Percentiles rank a stretch among this genome's conserved stretches.
phyloP scores from a whole-genome alignment of 2,113 vertebrate species.

The Polypterus senegalus region DNA sequence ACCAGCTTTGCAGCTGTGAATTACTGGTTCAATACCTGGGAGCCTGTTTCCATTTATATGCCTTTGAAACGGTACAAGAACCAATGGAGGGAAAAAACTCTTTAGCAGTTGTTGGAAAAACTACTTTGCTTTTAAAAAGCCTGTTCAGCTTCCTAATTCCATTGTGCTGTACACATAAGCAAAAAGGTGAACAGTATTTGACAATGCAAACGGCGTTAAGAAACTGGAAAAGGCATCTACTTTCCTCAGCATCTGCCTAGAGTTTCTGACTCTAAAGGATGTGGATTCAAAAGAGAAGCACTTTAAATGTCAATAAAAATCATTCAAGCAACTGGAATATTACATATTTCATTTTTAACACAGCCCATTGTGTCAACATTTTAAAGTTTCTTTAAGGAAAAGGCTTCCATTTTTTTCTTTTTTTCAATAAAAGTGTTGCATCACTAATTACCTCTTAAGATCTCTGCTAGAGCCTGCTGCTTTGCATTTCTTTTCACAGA shows the following conservation, averaged over 20 bases:
- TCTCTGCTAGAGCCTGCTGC: neutral
- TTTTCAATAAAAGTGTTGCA: neutral
- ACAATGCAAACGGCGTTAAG: too few relatives aligned
- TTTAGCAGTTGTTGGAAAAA: conserved; percentile 5
- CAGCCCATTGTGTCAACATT: too few relatives aligned
- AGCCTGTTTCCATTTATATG: conserved; percentile 20
- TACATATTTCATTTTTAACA: too few relatives aligned
- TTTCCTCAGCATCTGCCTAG: too few relatives aligned
- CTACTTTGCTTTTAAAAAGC: neutral
- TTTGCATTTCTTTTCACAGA: neutral
- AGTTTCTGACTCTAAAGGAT: too few relatives aligned
- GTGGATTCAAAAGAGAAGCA: too few relatives aligned
- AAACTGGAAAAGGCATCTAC: too few relatives aligned
- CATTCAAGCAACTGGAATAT: too few relatives aligned
- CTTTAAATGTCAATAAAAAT: too few relatives aligned
- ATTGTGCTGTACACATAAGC: neutral
- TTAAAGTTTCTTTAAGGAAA: too few relatives aligned
- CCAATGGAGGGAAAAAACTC: conserved; percentile 1
- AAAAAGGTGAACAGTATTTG: too few relatives aligned
- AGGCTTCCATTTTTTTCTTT: too few relatives aligned
- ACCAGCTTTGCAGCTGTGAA: conserved; percentile 21
- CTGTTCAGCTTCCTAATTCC: neutral
- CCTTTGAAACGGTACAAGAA: conserved; percentile 12
- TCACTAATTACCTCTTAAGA: conserved; percentile 6
- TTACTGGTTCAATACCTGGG: conserved; percentile 24